Evolutionary conservation across 2,113 vertebrate species (phyloP).

Genomic region (Phylloscopus trochilus): DNA sequence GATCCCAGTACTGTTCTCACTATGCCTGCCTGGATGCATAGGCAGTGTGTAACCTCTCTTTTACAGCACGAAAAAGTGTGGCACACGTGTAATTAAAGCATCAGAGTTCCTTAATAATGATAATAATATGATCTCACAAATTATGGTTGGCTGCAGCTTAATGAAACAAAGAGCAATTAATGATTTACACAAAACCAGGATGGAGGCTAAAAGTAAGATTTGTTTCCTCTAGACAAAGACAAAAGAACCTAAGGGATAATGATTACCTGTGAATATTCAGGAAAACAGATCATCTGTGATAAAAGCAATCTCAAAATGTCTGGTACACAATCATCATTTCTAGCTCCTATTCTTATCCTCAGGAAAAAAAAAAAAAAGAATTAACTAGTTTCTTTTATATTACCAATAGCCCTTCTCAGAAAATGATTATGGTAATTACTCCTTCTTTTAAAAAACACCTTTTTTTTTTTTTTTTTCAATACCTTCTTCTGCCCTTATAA

Average conservation of each 20-base stretch:
- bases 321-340: not conserved
- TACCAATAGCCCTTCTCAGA: not conserved
- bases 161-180: constrained; percentile 22
- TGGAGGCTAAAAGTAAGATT: not conserved
- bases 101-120: not conserved
- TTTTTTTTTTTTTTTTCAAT: not conserved
- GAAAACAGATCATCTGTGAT: not conserved
- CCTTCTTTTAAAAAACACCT: not conserved
- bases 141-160: not conserved
- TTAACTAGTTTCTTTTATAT: not conserved
- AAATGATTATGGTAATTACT: not conserved
- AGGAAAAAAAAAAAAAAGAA: not conserved
- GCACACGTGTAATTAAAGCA: not conserved
- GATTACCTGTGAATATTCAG: not conserved
- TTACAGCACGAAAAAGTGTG: rapidly evolving
- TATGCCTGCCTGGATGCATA: not conserved
- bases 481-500: not conserved
- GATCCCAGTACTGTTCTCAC: not conserved
- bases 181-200: not conserved
- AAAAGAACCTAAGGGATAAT: not conserved
- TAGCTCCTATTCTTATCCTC: not conserved
- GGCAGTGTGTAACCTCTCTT: not conserved
- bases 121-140: not conserved
- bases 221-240: constrained; percentile 20
- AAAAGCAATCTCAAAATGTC: not conserved